Base-by-base conservation (phyloP, 1,140 invertebrate species). In the Grapholita molesta region DNA sequence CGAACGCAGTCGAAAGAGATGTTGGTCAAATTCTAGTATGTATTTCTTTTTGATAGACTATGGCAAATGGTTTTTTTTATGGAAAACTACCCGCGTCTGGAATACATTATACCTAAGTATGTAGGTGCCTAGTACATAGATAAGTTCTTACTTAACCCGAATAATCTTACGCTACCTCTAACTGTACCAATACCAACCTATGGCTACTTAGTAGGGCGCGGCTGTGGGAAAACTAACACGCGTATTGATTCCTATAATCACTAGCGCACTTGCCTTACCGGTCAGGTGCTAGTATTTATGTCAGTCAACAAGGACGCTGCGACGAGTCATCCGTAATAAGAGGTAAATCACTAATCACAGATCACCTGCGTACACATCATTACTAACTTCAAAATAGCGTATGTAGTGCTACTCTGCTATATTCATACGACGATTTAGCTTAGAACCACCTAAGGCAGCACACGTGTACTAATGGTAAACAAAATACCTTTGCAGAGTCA, bases 261-360 rank as follows among this genome's bases (percentile, higher is more conserved):
- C 55, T 30, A 28, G n/a, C 24, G 25, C 25, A 28, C 24, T 61
- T 61, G 15, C 55, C 7, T 18, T 61, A 61, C 55, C 25, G 23
- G 24, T 61, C 9, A 18, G 55, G 7, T n/a, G n/a, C n/a, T n/a
- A n/a, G n/a, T 25, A 55, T 28, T 32, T 61, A 61, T 61, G 55
- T 61, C 55, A 61, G 25, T 57, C 53, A 0, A 1, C 55, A 61
- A 61, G 55, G 55, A 61, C 42, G 15, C 55, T 12, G 24, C 55
- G 25, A 15, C 55, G 61, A 53, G 28, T 61, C 23, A 33, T 69
- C 30, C 12, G 24, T 70, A 70, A 67, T 33, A 32, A 35, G 53
- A 30, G 35, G 23, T 12, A 11, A 35, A 33, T 64, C 30, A 33
- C 4, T 35, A 66, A 38, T 35, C 42, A 48, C 42, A 21, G 42